Base-by-base conservation (phyloP, 2,888 invertebrate species). In the Apamea monoglypha region DNA sequence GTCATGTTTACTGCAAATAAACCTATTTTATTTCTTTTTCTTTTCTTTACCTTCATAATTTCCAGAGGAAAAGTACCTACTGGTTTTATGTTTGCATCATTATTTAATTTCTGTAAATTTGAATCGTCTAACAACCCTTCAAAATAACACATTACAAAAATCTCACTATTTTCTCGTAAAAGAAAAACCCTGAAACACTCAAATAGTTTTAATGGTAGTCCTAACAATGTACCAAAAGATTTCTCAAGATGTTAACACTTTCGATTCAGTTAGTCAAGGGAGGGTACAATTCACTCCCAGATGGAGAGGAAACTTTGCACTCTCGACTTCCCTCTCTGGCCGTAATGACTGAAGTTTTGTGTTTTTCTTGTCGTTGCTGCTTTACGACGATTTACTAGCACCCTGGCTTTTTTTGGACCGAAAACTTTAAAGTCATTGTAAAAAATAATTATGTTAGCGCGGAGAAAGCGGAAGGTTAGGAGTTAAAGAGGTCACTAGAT, bases 331-430 rank as follows among this genome's bases (percentile, higher is more conserved):
- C 90, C 91, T 88, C 84, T 88, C 88, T 74, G 89, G 88, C 85
- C 90, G 91, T 95, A 95, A 96, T 95, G 94, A 95, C 92, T 92
- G 86, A 95, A 96, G 92, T 95, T 95, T 92, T 83, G 91, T 93
- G 93, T 94, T 95, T 94, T 95, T 95, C 92, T 94, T 94, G 92
- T 93, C 91, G 89, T 91, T 90, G 91, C 91, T 90, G 91, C 92
- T 93, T 92, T 91, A 89, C 90, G 89, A 91, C 91, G 91, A 94
- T 94, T 94, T 93, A 92, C 93, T 91, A 90, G 80, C 64, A 69
- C 66, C 82, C 67, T 66, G 32, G 61, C 1, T 82, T 82, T 80
- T 83, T 81, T 83, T 61, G 36, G 70, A 47, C 40, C 67, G 12
- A 75, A 81, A 81, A 82, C 61, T 84, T 84, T 74, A 81, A 78